These are phyloP conservation scores for Lathamus discolor DNA, from an alignment of 2,113 vertebrate species.

Conservation along the genomic window DNA sequence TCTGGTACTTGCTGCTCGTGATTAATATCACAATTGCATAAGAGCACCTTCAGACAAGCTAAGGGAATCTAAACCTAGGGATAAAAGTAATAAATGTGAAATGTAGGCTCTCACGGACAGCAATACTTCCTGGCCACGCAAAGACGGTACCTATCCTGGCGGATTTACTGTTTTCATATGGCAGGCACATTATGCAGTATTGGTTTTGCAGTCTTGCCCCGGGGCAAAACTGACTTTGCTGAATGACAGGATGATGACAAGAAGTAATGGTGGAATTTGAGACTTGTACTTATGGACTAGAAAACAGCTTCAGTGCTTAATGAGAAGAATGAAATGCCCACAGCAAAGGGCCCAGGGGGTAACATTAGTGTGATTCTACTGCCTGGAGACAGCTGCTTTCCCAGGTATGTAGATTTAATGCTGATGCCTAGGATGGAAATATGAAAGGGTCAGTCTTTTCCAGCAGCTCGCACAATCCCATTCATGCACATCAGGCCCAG, in stretches of 20 bases:
- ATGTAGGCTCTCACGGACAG: background rate
- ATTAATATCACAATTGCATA: background rate
- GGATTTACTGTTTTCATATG: background rate
- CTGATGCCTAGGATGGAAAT: background rate
- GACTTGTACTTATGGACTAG: background rate
- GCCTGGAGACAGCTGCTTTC: background rate
- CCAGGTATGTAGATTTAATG: background rate
- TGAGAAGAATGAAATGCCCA: background rate
- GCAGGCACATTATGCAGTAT: background rate
- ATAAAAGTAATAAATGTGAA: background rate
- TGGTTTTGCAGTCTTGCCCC: background rate
- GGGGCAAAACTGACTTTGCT: background rate
- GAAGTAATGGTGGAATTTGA: background rate
- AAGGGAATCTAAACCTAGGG: background rate
- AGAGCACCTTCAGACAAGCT: background rate
- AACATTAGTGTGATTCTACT: background rate
- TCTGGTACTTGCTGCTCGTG: background rate
- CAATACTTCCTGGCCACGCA: background rate
- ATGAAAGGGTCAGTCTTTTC: background rate
- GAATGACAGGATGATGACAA: background rate
- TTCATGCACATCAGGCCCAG: background rate
- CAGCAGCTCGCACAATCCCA: background rate
- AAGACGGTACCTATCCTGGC: accelerated
- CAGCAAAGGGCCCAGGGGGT: background rate
- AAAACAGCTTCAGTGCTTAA: background rate